Percentiles rank a stretch among this genome's conserved stretches.
Conservation (phyloP, 2,113 vertebrate species). For the Osmerus mordax region DNA sequence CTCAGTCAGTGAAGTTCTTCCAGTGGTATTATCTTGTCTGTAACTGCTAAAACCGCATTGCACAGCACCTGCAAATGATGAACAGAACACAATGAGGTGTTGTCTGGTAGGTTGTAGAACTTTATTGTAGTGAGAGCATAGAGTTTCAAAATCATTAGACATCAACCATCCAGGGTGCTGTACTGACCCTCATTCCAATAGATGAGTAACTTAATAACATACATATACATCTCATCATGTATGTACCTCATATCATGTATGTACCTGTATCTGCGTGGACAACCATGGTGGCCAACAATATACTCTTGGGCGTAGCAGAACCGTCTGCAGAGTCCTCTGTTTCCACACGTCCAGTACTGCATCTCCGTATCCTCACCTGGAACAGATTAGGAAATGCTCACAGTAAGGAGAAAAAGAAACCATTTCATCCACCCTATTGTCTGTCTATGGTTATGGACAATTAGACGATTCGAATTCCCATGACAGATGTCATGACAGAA, state of each 20-base stretch:
- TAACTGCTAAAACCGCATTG: conserved; percentile 54
- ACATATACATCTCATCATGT: too few species aligned
- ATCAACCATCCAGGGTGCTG: too few species aligned
- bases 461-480: not conserved
- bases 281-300: conserved; percentile 67
- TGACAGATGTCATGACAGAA: too few species aligned
- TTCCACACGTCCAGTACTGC: conserved; percentile 70
- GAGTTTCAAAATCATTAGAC: too few species aligned
- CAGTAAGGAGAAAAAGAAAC: not conserved
- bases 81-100: conserved; percentile 14
- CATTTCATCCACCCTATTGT: not conserved
- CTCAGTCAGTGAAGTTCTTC: conserved; percentile 5
- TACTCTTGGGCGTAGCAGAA: conserved; percentile 73
- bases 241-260: not conserved
- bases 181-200: not conserved
- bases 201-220: not conserved
- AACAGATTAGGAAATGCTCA: conserved; percentile 6
- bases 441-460: not conserved
- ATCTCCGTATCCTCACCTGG: conserved; percentile 59
- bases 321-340: conserved; percentile 74
- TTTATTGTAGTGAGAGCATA: not conserved
- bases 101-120: not conserved
- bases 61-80: conserved; percentile 69
- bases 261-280: conserved; percentile 71
- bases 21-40: conserved; percentile 6